Base-by-base conservation (phyloP, 2,797 vertebrate species). In the Anguilla megastoma region DNA sequence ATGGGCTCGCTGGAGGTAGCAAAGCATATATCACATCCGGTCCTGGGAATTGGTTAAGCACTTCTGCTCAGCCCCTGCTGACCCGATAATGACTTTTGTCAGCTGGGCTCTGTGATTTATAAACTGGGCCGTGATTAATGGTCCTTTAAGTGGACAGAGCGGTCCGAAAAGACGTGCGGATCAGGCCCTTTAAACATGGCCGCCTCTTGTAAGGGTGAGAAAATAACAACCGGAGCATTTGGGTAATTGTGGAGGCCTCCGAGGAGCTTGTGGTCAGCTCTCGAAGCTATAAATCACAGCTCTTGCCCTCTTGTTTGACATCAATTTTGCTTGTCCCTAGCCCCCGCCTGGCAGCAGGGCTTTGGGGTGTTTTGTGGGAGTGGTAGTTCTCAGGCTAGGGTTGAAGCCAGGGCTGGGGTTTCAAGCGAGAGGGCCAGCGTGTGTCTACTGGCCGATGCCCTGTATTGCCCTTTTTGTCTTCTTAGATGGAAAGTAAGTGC, bases 31-130 rank as follows among this genome's bases (percentile, higher is more conserved):
- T 93, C 90, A 93, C 93, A 91, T 91, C 79, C 87, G 93, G 95
- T 92, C 92, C 95, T 96, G 96, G 96, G 96, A 95, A 96, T 95
- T 95, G 94, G 94, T 93, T 96, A 96, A 96, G 94, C 94, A 95
- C 95, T 96, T 94, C 93, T 93, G 95, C 0, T 93, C 92, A 88
- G 60, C 56, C 93, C 92, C 91, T 92, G 91, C 91, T 92, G 91
- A 92, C 92, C 94, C 93, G 93, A 91, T 92, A 92, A 92, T 92
- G 91, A 92, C 91, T 92, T 91, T 87, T 92, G 90, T 88, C 91
- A 93, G 93, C 90, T 91, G 92, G 95, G 93, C 91, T 92, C 91
- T 91, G 91, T 95, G 95, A 95, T 96, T 95, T 96, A 95, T 96
- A 96, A 96, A 58, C 94, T 92, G 94, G 93, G 90, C 85, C 89